Conservation (phyloP, 2,797 vertebrate genomes). For the Aldrovandia affinis region DNA sequence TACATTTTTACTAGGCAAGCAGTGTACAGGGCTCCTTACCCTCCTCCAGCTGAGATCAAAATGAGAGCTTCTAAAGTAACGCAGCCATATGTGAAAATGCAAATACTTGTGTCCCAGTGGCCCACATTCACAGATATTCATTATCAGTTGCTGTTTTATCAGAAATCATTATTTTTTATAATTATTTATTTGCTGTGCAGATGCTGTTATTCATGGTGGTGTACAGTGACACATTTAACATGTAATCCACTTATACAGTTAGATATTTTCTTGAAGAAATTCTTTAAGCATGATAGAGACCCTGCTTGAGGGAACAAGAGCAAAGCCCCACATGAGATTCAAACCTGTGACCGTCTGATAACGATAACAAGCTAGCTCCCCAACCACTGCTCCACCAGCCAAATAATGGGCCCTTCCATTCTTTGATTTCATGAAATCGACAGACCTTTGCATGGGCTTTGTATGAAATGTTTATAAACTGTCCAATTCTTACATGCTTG, state of each 20-base stretch:
- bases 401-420: neutral
- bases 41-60: neutral
- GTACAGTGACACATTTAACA: neutral
- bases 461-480: neutral
- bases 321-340: neutral
- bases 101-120: neutral
- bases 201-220: neutral
- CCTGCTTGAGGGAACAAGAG: neutral
- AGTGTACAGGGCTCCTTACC: neutral
- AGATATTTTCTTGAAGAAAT: too few relatives aligned
- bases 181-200: neutral
- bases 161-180: neutral
- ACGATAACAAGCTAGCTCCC: neutral
- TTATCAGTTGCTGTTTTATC: neutral
- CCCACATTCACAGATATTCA: neutral
- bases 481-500: neutral
- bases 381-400: neutral
- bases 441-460: neutral
- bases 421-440: neutral
- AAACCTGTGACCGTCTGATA: neutral
- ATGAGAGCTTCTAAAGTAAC: neutral
- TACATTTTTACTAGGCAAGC: constrained; percentile 1
- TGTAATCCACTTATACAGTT: neutral
- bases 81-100: neutral
- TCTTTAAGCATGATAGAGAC: neutral